Conservation (phyloP, 92 coral and sea anemone genomes). For the Epizoanthus scotinus region DNA sequence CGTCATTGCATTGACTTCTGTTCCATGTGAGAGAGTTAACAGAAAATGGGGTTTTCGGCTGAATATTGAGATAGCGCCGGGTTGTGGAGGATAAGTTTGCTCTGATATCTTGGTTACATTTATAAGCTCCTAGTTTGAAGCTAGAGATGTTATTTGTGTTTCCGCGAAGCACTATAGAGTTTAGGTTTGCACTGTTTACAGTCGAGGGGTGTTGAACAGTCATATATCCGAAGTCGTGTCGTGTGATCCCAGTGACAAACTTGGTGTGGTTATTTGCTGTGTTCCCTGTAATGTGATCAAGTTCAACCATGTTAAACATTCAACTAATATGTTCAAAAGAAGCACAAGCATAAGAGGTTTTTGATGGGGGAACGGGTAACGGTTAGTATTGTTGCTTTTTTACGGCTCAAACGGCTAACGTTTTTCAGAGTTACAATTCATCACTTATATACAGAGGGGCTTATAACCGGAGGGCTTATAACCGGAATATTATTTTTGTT, state of each 20-base stretch:
- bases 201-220: slow-evolving; percentile 58
- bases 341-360: too few relatives aligned
- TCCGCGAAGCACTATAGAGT: slow-evolving; percentile 58
- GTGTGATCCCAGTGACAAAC: slow-evolving; percentile 20
- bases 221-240: slow-evolving; percentile 75
- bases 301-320: too few relatives aligned
- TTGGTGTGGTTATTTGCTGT: not conserved
- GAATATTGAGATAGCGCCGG: slow-evolving; percentile 37
- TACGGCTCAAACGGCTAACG: too few relatives aligned
- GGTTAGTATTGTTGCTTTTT: too few relatives aligned
- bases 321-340: too few relatives aligned
- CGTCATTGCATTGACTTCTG: slow-evolving; percentile 47
- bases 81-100: slow-evolving; percentile 4
- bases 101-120: slow-evolving; percentile 33
- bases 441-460: too few relatives aligned
- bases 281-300: not conserved
- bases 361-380: too few relatives aligned
- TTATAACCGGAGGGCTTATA: too few relatives aligned
- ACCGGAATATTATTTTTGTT: too few relatives aligned
- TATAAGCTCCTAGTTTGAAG: slow-evolving; percentile 57
- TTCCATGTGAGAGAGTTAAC: slow-evolving; percentile 61
- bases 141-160: slow-evolving; percentile 38
- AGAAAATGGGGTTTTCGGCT: slow-evolving; percentile 64
- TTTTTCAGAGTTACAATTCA: too few relatives aligned
- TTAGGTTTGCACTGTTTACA: slow-evolving; percentile 35